These are phyloP conservation scores for Corynorhinus townsendii DNA, from an alignment of 2,113 vertebrate species.

Conservation along the genomic window DNA sequence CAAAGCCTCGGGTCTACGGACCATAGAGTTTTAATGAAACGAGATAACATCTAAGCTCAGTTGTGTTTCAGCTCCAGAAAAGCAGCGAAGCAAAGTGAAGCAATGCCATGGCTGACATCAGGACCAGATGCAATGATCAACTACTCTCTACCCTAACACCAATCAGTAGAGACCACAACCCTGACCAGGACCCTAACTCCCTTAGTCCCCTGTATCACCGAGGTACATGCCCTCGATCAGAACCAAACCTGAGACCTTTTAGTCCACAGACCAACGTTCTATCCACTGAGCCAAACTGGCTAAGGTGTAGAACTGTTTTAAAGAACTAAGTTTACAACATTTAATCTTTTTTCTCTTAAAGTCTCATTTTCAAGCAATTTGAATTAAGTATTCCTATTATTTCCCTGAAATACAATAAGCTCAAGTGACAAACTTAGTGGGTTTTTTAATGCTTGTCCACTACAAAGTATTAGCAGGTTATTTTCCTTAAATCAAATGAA, in stretches of 20 bases:
- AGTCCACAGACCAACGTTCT: neutral
- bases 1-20: neutral
- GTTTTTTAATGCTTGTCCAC: neutral
- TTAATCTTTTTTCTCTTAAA: neutral
- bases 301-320: neutral
- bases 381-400: conserved; percentile 14
- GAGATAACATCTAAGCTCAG: neutral
- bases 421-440: neutral
- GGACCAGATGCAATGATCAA: neutral
- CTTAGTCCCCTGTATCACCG: neutral
- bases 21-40: neutral
- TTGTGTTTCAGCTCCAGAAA: neutral
- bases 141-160: neutral
- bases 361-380: conserved; percentile 21
- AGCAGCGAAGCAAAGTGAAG: neutral
- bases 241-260: too few relatives aligned
- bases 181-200: neutral
- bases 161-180: neutral
- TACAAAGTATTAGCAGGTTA: neutral
- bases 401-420: neutral
- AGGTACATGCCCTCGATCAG: too few relatives aligned
- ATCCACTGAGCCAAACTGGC: too few relatives aligned
- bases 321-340: neutral
- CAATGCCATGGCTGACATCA: neutral
- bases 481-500: neutral